These are phyloP conservation scores for Gila robusta DNA, from an alignment of 2,797 vertebrate genomes.

Conservation along the genomic window DNA sequence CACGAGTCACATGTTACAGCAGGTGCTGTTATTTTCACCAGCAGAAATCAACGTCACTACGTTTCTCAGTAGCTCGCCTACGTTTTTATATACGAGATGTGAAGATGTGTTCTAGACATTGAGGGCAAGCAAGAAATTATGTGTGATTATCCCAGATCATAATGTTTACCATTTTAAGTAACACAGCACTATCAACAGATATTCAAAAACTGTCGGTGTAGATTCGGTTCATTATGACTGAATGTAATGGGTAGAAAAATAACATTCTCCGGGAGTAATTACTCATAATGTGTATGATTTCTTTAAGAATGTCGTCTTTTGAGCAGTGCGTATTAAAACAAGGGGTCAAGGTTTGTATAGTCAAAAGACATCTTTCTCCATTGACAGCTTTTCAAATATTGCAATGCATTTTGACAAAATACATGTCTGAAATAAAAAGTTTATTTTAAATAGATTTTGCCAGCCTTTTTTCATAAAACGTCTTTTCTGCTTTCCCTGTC, in stretches of 20 bases:
- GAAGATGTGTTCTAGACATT: neutral
- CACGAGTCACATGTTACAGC: neutral
- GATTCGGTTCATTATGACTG: neutral
- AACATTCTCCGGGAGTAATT: neutral
- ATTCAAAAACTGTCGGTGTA: neutral
- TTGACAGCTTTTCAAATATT: neutral
- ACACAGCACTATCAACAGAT: neutral
- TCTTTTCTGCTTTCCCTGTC: neutral
- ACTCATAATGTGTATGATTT: neutral
- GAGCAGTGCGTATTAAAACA: neutral
- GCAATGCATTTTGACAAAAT: neutral
- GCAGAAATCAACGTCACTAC: neutral
- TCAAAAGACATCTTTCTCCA: neutral
- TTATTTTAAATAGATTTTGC: neutral
- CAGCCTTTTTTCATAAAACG: neutral
- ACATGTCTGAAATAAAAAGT: no score
- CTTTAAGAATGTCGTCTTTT: neutral
- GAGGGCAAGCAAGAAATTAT: neutral
- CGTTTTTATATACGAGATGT: neutral
- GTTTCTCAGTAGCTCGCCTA: neutral
- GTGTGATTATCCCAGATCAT: slow-evolving; percentile 15
- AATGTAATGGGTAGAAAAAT: neutral
- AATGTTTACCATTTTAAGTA: neutral
- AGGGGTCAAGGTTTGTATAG: neutral
- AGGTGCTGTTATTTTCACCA: slow-evolving; percentile 7